Evolutionary conservation across 1,140 invertebrate genomes (phyloP).

Genomic region (Teleopsis dalmanni): DNA sequence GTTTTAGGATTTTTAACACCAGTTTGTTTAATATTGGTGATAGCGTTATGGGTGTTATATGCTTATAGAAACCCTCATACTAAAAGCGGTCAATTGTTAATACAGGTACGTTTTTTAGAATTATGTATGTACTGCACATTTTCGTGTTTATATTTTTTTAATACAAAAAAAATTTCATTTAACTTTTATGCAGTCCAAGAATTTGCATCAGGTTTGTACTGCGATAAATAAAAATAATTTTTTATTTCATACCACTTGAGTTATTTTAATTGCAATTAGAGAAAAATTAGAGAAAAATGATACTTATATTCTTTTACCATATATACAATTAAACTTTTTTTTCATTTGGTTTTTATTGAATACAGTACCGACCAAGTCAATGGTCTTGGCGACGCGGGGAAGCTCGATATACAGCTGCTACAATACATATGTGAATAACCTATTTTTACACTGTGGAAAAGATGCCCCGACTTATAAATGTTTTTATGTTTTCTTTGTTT

Average conservation of each 20-base stretch:
- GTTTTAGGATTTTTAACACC: slow-evolving; percentile 38
- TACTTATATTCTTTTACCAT: not conserved
- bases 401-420: slow-evolving; percentile 83
- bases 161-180: no score
- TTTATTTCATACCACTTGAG: not conserved
- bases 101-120: slow-evolving; percentile 65
- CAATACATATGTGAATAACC: slow-evolving; percentile 69
- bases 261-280: no score
- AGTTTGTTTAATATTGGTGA: slow-evolving; percentile 39
- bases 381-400: slow-evolving; percentile 85
- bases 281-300: no score
- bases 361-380: slow-evolving; percentile 90
- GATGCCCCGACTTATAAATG: no score
- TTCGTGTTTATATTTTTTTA: not conserved
- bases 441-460: not conserved
- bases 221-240: not conserved
- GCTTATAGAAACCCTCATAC: slow-evolving; percentile 95
- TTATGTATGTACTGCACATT: slow-evolving; percentile 6
- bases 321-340: not conserved
- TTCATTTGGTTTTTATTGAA: slow-evolving; percentile 24
- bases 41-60: slow-evolving; percentile 75
- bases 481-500: no score
- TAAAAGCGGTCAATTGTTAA: slow-evolving; percentile 89
- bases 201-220: slow-evolving; percentile 41
- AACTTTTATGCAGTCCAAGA: slow-evolving; percentile 35